Base-by-base conservation (phyloP, 1,140 invertebrate species). In the Diachasma alloeum region DNA sequence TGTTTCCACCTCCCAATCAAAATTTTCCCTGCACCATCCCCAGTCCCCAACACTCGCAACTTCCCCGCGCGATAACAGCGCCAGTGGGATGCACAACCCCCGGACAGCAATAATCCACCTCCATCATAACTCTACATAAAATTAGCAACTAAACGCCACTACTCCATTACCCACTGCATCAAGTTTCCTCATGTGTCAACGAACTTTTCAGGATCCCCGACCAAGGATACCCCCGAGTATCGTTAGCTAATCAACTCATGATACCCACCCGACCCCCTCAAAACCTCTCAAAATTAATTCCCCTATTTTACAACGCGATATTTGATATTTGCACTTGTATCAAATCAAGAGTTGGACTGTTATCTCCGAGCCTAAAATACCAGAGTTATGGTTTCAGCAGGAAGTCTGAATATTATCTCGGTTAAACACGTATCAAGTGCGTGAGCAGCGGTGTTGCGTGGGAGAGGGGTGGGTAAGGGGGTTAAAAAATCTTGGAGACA, bases 351-450 rank as follows among this genome's bases (percentile, higher is more conserved):
- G 59, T 63, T 63, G 59, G 17, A 13, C 24, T 63, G 59, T 63
- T 63, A 63, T 63, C 59, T 63, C 6, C 9, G 1, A 26, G 10
- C 19, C 22, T 24, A 63, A 63, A 63, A 63, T 63, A 63, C 22
- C 22, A 24, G 59, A 63, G 59, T 63, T 63, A 24, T 63, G 24
- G 24, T 26, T 26, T 26, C 19, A 63, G 59, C 59, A 63, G 59
- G 59, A 63, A 63, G 59, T 63, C 59, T 63, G 59, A 63, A 63
- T 17, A 63, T 63, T 63, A 63, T 63, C 59, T 63, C 59, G 19
- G 59, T 63, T 63, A 63, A 63, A 63, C 59, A 63, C 59, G 22
- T 63, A 63, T 63, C 59, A 63, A 63, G 24, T 63, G 59, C 59
- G 59, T 63, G 19, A 53, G 48, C 24, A 63, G 4, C 24, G 24